phyloP scores from a whole-genome alignment of 64 coral and sea anemone genomes.

The Stichodactyla helianthus region DNA sequence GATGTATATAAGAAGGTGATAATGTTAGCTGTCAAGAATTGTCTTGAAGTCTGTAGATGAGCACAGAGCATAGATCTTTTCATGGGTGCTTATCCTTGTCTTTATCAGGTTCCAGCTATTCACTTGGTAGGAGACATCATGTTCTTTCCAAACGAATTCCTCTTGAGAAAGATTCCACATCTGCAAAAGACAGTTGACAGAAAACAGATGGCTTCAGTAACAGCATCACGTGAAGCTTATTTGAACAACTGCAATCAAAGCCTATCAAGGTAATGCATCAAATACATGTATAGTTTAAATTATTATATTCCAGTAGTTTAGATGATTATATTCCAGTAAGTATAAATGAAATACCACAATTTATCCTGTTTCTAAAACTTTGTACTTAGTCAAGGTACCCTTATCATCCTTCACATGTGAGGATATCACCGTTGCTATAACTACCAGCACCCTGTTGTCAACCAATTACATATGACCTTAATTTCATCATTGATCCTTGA shows the following conservation, averaged over 20 bases:
- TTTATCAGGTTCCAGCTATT: constrained; percentile 67
- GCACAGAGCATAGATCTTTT: not conserved
- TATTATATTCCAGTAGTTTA: not conserved
- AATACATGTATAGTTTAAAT: not conserved
- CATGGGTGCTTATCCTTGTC: not conserved
- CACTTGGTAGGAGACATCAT: constrained; percentile 92
- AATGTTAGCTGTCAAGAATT: not conserved
- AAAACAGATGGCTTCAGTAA: constrained; percentile 77
- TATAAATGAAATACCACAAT: too few species aligned
- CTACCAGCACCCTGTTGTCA: too few species aligned
- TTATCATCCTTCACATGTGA: too few species aligned
- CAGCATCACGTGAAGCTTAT: constrained; percentile 67
- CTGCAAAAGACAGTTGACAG: constrained; percentile 79
- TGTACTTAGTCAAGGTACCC: too few species aligned
- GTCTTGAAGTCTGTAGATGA: too few species aligned
- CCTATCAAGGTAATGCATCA: constrained; percentile 55
- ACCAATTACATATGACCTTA: too few species aligned
- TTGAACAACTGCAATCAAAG: constrained; percentile 76
- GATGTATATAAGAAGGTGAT: constrained; percentile 91
- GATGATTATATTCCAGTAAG: too few species aligned
- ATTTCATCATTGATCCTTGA: too few species aligned
- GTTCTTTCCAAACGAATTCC: constrained; percentile 97
- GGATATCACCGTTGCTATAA: too few species aligned
- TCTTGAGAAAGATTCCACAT: constrained; percentile 79
- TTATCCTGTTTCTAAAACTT: too few species aligned